Evolutionary conservation across 2,113 vertebrate genomes (phyloP), one percentile per base, ranked within the genome.

Genomic region (Polypterus bichir): DNA sequence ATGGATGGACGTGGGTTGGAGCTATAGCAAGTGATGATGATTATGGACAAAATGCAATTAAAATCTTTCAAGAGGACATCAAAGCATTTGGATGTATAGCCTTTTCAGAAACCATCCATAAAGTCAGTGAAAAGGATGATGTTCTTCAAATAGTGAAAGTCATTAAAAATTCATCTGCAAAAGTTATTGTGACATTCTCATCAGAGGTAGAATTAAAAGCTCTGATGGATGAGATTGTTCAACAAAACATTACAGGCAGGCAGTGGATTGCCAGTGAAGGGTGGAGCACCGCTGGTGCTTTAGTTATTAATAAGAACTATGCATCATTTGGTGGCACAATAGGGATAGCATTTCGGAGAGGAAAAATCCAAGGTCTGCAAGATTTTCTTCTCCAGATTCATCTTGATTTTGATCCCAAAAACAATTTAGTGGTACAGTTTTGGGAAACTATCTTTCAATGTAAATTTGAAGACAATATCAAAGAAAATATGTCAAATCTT

Each of bases 1-100:
- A 83, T 57, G 80, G 69, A 9, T 87, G 85, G 85, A 84, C 73
- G 1, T 87, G 83, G 83, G 81, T 87, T 3, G 85, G 83, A 5
- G 74, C 83, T 5, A 62, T 87, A 47, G 68, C 74, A 0, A 82
- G 81, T 0, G 81, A 85, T 65, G 74, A 79, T 1, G 83, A 87
- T 45, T 86, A 86, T 52, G 83, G 85, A 5, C 81, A 81, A 64
- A 73, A 75, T 7, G 81, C 77, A 7, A 84, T 84, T 73, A 66
- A 73, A 0, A 65, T 76, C n/a, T 86, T 86, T 59, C 59, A 81
- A 27, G 27, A 64, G 0, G 74, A 76, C 54, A 79, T 79, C 0
- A 60, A 65, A 51, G 72, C 79, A 49, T 80, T 76, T 2, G 82
- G 83, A 48, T 85, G 83, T 63, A 77, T 83, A 48, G 83, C 81